A percentile compares a stretch with the other conserved stretches of the same genome.
Conservation (phyloP, 2,797 vertebrate species). For the Eutrigla gurnardus region DNA sequence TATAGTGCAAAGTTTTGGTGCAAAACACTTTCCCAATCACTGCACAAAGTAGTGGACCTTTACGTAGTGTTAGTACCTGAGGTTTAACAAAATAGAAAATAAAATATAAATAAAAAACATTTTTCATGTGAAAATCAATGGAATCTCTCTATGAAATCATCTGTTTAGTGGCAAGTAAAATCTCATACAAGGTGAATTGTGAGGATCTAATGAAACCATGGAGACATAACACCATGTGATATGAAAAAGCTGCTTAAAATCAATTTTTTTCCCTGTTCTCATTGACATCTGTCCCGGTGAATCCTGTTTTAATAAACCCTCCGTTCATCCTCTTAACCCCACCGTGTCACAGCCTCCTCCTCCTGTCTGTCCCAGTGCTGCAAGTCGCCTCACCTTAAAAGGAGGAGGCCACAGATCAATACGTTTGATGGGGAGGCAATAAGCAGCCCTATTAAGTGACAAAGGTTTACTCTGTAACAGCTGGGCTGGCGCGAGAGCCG, state of each 20-base stretch:
- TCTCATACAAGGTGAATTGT: background rate
- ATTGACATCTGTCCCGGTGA: conserved; percentile 15
- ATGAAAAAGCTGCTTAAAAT: conserved; percentile 31
- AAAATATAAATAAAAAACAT: no score
- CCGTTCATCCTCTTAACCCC: conserved; percentile 33
- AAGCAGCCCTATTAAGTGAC: conserved; percentile 99
- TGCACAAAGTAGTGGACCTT: no score
- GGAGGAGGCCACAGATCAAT: conserved; percentile 97
- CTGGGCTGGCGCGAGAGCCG: conserved; percentile 98
- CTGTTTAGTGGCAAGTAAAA: background rate
- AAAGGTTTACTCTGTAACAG: conserved; percentile 99
- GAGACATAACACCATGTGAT: background rate
- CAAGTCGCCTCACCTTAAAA: conserved; percentile 86
- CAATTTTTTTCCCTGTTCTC: conserved; percentile 2
- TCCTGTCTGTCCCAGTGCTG: conserved; percentile 68
- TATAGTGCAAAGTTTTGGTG: no score
- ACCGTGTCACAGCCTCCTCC: conserved; percentile 32
- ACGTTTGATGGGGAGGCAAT: conserved; percentile 99
- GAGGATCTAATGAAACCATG: background rate
- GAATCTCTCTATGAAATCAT: background rate
- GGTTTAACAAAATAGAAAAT: no score
- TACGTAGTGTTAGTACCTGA: no score
- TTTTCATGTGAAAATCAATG: background rate
- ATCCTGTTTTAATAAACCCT: conserved; percentile 57
- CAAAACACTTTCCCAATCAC: no score